These are phyloP conservation scores for Oreochromis aureus DNA, from an alignment of 2,113 vertebrate species.

Conservation along the genomic window DNA sequence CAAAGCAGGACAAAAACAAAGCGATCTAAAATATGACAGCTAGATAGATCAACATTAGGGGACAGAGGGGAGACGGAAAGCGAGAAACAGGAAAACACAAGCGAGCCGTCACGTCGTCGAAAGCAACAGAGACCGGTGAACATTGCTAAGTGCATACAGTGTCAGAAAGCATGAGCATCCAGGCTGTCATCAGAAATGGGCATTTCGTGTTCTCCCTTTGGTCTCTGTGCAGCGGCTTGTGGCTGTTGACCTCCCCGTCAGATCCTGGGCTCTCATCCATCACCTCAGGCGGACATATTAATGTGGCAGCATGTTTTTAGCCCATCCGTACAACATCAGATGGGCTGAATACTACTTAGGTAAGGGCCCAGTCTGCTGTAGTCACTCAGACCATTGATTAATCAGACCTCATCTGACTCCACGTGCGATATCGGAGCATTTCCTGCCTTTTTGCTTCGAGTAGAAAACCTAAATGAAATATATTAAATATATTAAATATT, in stretches of 20 bases:
- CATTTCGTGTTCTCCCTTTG: conserved; percentile 49
- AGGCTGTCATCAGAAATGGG: conserved; percentile 55
- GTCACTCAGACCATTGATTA: conserved; percentile 5
- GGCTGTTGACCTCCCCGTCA: conserved; percentile 39
- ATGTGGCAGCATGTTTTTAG: conserved; percentile 41
- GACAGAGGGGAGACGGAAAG: background rate
- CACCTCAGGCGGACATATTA: conserved; percentile 27
- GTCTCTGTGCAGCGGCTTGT: conserved; percentile 10
- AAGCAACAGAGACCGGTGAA: background rate
- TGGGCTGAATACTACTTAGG: conserved; percentile 3
- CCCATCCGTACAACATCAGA: conserved; percentile 45
- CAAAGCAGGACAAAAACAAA: background rate
- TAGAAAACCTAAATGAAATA: background rate
- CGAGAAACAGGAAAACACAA: background rate
- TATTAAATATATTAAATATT: too few relatives aligned
- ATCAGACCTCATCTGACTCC: background rate
- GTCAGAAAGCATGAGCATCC: conserved; percentile 54
- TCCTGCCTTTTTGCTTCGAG: background rate
- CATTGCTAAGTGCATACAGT: conserved; percentile 36
- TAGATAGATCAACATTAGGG: background rate
- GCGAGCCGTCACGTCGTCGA: background rate
- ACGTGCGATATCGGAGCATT: fast-evolving
- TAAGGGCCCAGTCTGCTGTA: background rate
- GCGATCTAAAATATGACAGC: background rate
- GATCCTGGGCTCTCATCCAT: conserved; percentile 37